These are phyloP conservation scores for Cryptoprocta ferox DNA, from an alignment of 2,797 vertebrate species.

Conservation along the genomic window DNA sequence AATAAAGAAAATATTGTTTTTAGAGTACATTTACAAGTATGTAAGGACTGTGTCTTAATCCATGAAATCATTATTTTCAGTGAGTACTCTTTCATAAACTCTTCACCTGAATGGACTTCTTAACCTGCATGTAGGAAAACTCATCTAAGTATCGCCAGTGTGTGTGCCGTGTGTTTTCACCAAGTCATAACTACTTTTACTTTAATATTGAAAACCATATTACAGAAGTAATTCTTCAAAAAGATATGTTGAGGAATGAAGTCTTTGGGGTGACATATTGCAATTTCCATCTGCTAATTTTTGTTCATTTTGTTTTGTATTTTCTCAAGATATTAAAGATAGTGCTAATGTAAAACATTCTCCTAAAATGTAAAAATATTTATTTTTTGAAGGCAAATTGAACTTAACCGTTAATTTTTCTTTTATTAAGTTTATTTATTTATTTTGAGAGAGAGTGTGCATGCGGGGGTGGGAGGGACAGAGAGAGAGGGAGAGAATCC, in stretches of 20 bases:
- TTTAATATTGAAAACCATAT: constrained; percentile 59
- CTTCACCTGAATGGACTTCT: not conserved
- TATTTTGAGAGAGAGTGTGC: too few relatives aligned
- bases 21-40: not conserved
- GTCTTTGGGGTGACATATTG: constrained; percentile 62
- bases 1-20: not conserved
- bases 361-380: constrained; percentile 57
- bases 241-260: constrained; percentile 47
- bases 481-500: too few relatives aligned
- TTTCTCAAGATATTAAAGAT: constrained; percentile 64
- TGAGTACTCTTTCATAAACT: not conserved
- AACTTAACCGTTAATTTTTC: constrained; percentile 32
- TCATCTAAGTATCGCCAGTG: not conserved
- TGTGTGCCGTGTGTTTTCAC: constrained; percentile 71
- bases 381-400: constrained; percentile 44
- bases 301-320: constrained; percentile 39
- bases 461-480: too few relatives aligned
- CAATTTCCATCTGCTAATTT: constrained; percentile 34
- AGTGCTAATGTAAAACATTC: constrained; percentile 56
- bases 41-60: constrained; percentile 26
- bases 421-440: too few relatives aligned
- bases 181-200: constrained; percentile 47
- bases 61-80: constrained; percentile 20
- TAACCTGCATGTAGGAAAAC: not conserved
- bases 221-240: constrained; percentile 45